Base-by-base conservation (phyloP, 2,113 vertebrate species). In the Nanorana parkeri region DNA sequence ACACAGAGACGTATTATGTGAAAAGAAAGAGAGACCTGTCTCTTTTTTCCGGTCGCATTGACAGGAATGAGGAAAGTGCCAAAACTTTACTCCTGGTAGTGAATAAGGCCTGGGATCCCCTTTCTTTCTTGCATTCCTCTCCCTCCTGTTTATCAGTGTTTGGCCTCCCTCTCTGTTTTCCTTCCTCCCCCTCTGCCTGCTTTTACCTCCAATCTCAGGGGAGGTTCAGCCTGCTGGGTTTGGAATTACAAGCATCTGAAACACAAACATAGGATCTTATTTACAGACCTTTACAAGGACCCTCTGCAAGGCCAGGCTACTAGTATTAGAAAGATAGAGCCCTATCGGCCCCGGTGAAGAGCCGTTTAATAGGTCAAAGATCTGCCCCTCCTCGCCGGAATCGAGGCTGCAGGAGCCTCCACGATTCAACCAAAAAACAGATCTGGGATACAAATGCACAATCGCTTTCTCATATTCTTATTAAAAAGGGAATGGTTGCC, bases 221-320 rank as follows among this genome's bases (percentile, higher is more conserved):
- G 71, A 21, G 28, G 72, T 28, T n/a, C 67, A 63, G 60, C 47
- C 79, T 69, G 52, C 60, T 54, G 80, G 58, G 79, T 67, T 71
- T 75, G 84, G 78, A 67, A 78, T 61, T 51, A 36, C 80, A 65
- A 61, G 65, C 75, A 76, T 55, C 28, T 55, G 68, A 81, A 81
- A 81, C 74, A 75, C 80, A 81, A 81, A 81, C 80, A 81, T 72
- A 81, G 80, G 80, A 81, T 81, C 51, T 66, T 81, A 81, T 81
- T 81, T 81, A 81, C 80, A 65, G 69, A 81, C 80, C 80, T 74
- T 73, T 75, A 75, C 80, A 74, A 81, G 80, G 80, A 74, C 51
- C 68, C 79, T 13, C 54, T 81, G 68, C 68, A 81, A 81, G 60
- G 56, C 24, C 29, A 51, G 47, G 66, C 76, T 61, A 41, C 29